Conservation (phyloP, 2,113 vertebrate genomes). For the Atractosteus spatula region DNA sequence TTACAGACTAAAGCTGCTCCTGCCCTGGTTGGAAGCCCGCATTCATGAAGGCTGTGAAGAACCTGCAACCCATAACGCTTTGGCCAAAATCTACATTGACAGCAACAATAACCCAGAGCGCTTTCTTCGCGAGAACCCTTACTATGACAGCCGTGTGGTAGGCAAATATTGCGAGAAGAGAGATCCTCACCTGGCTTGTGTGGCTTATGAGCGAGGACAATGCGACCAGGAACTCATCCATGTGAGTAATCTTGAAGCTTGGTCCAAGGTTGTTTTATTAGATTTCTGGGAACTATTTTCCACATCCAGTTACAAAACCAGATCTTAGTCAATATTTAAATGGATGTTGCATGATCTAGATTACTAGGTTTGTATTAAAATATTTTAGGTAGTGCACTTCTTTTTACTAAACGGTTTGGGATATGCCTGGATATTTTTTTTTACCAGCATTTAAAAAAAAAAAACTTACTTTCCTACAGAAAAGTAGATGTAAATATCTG, state of each 20-base stretch:
- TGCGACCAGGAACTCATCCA: constrained; percentile 95
- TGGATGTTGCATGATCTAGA: neutral
- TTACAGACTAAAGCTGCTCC: constrained; percentile 86
- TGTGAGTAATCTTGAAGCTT: constrained; percentile 58
- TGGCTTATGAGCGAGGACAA: constrained; percentile 94
- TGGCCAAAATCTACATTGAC: constrained; percentile 98
- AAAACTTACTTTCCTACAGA: too few relatives aligned
- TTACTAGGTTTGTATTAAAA: neutral
- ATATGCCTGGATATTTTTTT: too few relatives aligned
- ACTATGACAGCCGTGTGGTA: constrained; percentile 92
- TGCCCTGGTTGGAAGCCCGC: constrained; percentile 94
- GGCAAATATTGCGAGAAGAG: constrained; percentile 98
- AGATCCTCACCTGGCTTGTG: constrained; percentile 94
- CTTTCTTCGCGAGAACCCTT: constrained; percentile 94
- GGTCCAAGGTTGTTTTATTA: too few relatives aligned
- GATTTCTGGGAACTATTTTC: neutral
- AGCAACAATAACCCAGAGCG: constrained; percentile 98
- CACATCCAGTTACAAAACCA: neutral
- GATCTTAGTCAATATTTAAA: neutral
- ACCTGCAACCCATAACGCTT: constrained; percentile 92
- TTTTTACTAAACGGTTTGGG: too few relatives aligned
- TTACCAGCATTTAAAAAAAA: too few relatives aligned
- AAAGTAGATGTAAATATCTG: neutral
- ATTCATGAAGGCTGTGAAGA: constrained; percentile 97
- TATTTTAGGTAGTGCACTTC: neutral